A percentile compares a stretch with the other conserved stretches of the same genome.
phyloP scores from a whole-genome alignment of 2,888 invertebrate species.

The Pandemis heparana region DNA sequence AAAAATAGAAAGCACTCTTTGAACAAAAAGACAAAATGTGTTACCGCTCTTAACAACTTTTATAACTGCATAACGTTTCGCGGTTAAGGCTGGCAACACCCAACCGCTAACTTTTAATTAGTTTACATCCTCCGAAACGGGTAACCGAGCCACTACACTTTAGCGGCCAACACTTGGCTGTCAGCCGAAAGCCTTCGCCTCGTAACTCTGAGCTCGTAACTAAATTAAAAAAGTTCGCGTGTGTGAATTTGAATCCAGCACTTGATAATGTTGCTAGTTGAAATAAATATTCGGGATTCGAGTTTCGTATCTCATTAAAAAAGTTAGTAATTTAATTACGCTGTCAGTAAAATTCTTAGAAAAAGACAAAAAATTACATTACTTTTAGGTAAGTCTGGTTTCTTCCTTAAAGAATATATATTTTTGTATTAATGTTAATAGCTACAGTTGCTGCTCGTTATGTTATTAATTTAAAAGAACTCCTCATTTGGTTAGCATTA shows the following conservation, averaged over 20 bases:
- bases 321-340: no score
- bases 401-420: no score
- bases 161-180: constrained; percentile 17
- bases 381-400: no score
- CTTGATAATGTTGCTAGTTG: not conserved
- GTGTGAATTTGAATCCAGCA: not conserved
- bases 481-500: no score
- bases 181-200: constrained; percentile 13
- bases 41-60: not conserved
- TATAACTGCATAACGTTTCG: constrained; percentile 16
- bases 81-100: constrained; percentile 13
- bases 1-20: not conserved
- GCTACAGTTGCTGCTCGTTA: no score
- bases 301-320: not conserved
- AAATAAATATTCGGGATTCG: not conserved
- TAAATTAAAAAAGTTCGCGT: constrained; percentile 22
- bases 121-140: constrained; percentile 22
- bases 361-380: no score
- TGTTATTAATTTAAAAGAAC: no score
- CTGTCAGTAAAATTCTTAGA: no score
- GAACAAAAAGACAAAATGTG: not conserved
- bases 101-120: constrained; percentile 38
- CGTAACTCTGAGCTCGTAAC: not conserved
- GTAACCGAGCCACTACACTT: constrained; percentile 17
- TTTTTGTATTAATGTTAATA: no score